phyloP scores from a whole-genome alignment of 2,888 invertebrate species.

The Tigriopus californicus region DNA sequence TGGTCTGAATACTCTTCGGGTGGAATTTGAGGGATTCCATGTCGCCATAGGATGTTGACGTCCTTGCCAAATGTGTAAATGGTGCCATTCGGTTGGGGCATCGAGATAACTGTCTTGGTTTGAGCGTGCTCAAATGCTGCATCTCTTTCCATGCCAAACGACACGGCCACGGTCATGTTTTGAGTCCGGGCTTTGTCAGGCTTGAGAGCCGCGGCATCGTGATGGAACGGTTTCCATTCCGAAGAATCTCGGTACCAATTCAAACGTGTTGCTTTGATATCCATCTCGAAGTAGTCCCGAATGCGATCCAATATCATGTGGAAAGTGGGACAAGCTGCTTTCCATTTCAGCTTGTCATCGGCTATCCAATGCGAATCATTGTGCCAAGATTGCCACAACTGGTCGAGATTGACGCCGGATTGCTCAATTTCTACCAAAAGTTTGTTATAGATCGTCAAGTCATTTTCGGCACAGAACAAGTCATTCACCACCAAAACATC shows the following conservation, averaged over 20 bases:
- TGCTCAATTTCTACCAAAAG: neutral
- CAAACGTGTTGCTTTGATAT: constrained; percentile 9
- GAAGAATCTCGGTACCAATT: constrained; percentile 11
- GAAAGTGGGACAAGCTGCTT: constrained; percentile 3
- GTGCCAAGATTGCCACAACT: constrained; percentile 13
- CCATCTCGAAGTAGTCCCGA: constrained; percentile 7
- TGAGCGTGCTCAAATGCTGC: constrained; percentile 12
- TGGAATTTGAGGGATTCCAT: constrained; percentile 12
- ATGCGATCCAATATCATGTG: neutral
- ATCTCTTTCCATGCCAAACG: constrained; percentile 10
- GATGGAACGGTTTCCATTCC: constrained; percentile 15
- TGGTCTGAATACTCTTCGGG: neutral
- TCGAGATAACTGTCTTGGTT: constrained; percentile 5
- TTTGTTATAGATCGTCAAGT: neutral
- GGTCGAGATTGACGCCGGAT: neutral
- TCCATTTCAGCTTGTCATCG: constrained; percentile 7
- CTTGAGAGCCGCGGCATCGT: constrained; percentile 11
- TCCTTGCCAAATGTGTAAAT: constrained; percentile 12
- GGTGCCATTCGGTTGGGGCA: constrained; percentile 11
- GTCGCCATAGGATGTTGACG: constrained; percentile 13
- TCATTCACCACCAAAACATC: constrained; percentile 9
- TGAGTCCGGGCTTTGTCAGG: neutral
- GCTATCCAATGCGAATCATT: constrained; percentile 6
- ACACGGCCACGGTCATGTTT: constrained; percentile 8
- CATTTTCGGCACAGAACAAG: neutral